These are phyloP conservation scores for Intoshia linei DNA, from an alignment of 1,140 invertebrate genomes.

Conservation along the genomic window DNA sequence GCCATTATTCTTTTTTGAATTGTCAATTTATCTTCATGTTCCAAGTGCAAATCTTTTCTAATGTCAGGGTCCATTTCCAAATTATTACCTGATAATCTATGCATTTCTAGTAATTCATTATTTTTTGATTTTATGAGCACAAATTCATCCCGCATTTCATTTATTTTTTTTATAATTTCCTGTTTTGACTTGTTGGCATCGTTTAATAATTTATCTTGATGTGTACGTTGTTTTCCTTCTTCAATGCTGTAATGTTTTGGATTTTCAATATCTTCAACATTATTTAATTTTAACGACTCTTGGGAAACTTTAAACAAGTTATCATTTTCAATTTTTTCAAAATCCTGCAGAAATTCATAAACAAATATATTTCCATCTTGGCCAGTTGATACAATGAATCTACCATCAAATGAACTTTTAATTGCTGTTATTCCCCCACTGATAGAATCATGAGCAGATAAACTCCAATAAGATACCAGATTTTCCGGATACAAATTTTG, in stretches of 20 bases:
- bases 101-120: slow-evolving; percentile 11
- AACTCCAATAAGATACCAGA: no score
- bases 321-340: no score
- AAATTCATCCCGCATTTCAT: slow-evolving; percentile 16
- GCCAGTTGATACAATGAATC: no score
- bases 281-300: no score
- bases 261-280: no score
- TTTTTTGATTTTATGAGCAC: slow-evolving; percentile 16
- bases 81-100: slow-evolving; percentile 10
- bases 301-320: no score
- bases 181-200: slow-evolving; percentile 28
- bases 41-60: slow-evolving; percentile 13
- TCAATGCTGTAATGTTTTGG: slow-evolving; percentile 34
- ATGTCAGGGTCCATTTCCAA: slow-evolving; percentile 22
- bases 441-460: no score
- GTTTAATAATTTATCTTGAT: slow-evolving; percentile 27
- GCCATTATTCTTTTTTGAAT: slow-evolving; percentile 20
- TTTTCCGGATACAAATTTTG: no score
- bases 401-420: no score
- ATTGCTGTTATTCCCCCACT: no score
- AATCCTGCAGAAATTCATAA: no score
- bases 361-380: no score
- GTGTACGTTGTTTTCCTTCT: slow-evolving; percentile 30
- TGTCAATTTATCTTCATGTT: slow-evolving; percentile 14
- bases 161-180: slow-evolving; percentile 14